These are phyloP conservation scores for Sciaenops ocellatus DNA, from an alignment of 2,797 vertebrate genomes.

Conservation along the genomic window DNA sequence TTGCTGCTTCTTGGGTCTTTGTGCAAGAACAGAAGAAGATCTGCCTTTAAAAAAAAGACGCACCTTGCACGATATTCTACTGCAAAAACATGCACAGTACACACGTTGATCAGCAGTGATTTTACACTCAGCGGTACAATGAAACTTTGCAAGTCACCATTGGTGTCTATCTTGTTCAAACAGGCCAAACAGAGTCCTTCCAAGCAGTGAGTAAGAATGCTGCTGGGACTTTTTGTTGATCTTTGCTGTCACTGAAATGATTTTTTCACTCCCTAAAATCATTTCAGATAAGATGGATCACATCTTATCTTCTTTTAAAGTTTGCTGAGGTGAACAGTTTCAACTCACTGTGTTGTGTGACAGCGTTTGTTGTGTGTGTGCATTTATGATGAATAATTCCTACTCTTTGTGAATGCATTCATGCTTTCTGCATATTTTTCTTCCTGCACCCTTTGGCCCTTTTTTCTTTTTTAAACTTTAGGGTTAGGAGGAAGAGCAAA, in stretches of 20 bases:
- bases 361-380: not conserved
- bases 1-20: conserved; percentile 8
- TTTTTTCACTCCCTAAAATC: not conserved
- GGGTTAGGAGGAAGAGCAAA: conserved; percentile 45
- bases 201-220: conserved; percentile 25
- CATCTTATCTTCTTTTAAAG: not conserved
- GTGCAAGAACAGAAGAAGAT: not conserved
- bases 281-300: not conserved
- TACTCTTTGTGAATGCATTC: not conserved
- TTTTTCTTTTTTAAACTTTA: conserved; percentile 1
- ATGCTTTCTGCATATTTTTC: not conserved
- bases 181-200: conserved; percentile 50
- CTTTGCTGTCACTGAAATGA: not conserved
- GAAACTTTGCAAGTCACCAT: conserved; percentile 2
- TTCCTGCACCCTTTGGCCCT: conserved; percentile 11
- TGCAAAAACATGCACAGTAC: not conserved
- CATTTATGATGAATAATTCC: conserved; percentile 20
- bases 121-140: not conserved
- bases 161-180: conserved; percentile 62
- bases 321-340: not conserved
- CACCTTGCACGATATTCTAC: not conserved
- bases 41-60: not conserved
- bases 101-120: not conserved
- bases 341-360: not conserved
- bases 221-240: not conserved